Base-by-base conservation (phyloP, 1,140 invertebrate species). In the Ceratosolen solmsi region DNA sequence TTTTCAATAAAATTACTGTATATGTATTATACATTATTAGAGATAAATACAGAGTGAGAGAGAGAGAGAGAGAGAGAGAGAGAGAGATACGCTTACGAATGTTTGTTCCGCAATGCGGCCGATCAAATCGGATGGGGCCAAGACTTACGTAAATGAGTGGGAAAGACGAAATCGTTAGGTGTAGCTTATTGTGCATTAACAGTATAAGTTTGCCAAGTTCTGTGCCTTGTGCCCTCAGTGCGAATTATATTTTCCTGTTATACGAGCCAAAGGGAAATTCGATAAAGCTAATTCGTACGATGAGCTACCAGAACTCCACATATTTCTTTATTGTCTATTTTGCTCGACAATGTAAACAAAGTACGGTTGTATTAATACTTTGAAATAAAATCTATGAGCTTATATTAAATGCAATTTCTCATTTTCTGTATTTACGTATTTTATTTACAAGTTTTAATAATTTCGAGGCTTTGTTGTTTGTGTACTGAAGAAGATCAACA, bases 41-140 rank as follows among this genome's bases (percentile, higher is more conserved):
- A 56, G 54, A 56, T 56, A 56, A 46, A 46, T 7, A 5, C 5
- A 46, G 41, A 46, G 54, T 1, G 54, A 56, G 1, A 4, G 20
- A 56, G 54, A 56, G 1, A n/a, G 54, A 54, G 20, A n/a, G 54
- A n/a, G 15, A 56, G 54, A n/a, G 3, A 56, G 20, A 4, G 22
- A n/a, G 8, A 56, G 15, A n/a, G 3, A 22, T 1, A n/a, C n/a
- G n/a, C n/a, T n/a, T 8, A 20, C 5, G 22, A 56, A 22, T 51
- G 30, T 22, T 74, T 36, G 27, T 33, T 80, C 79, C 71, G 46
- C 46, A 80, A 51, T 74, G 58, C 71, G 71, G 71, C 71, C 71
- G 20, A 74, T 80, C 38, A 74, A 80, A 68, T 78, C 17, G 25
- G 22, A 68, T 11, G 9, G 51, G 33, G 54, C 46, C 13, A 41